phyloP scores from a whole-genome alignment of 2,113 vertebrate genomes.

The Arenaria interpres region DNA sequence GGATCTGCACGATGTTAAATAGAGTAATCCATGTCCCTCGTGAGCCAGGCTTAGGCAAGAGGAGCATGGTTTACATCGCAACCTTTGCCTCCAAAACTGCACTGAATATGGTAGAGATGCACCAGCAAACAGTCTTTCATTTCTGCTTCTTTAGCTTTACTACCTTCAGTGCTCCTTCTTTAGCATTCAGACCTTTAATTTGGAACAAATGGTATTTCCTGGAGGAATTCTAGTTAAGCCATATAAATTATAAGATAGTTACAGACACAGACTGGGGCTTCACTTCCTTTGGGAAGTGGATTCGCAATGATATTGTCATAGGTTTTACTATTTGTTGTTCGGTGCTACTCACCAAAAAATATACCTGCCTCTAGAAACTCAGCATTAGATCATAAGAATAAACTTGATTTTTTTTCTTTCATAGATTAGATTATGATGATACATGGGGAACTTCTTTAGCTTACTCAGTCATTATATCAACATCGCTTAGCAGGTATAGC shows the following conservation, averaged over 20 bases:
- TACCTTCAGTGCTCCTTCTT: neutral
- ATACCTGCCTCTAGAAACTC: neutral
- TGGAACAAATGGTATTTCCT: neutral
- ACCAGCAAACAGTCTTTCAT: rapidly evolving
- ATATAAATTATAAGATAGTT: neutral
- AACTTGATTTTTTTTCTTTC: neutral
- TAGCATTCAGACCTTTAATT: neutral
- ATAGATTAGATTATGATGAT: neutral
- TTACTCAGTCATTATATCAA: neutral
- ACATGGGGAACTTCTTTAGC: neutral
- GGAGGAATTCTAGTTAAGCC: neutral
- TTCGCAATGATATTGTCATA: neutral
- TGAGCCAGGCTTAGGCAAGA: neutral
- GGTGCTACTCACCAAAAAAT: neutral
- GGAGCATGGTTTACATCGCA: neutral
- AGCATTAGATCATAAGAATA: neutral
- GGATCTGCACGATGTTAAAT: neutral
- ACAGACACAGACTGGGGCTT: neutral
- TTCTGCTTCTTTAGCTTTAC: neutral
- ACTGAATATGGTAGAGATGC: neutral
- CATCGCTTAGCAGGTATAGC: neutral
- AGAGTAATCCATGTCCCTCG: neutral
- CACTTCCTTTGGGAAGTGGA: neutral
- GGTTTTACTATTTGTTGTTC: neutral
- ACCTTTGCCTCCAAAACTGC: neutral